phyloP scores from a whole-genome alignment of 1,140 invertebrate genomes.

The Nomia melanderi region DNA sequence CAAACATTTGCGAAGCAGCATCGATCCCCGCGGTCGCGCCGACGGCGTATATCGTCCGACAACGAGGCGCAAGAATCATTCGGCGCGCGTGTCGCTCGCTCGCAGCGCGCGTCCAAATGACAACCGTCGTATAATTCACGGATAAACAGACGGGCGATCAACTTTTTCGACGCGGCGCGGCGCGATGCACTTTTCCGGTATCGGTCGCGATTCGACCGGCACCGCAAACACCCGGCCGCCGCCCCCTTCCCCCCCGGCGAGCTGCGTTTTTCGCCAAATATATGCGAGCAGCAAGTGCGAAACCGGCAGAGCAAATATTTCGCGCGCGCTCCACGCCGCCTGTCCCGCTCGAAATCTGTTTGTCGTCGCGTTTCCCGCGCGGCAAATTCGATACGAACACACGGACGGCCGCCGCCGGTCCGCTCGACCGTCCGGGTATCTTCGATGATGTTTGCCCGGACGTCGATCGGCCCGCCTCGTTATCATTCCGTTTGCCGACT shows the following conservation, averaged over 20 bases:
- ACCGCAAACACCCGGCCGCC: not conserved
- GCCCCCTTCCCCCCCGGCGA: too few species aligned
- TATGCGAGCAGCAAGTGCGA: not conserved
- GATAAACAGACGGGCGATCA: not conserved
- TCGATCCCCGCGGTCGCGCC: not conserved
- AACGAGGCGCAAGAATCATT: not conserved
- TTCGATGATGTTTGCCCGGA: not conserved
- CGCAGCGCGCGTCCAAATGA: not conserved
- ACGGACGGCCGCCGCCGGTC: not conserved
- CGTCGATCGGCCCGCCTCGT: not conserved
- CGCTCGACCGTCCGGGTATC: not conserved
- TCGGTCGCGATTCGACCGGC: not conserved
- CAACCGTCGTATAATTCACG: not conserved
- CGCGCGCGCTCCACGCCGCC: not conserved
- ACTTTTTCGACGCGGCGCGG: not conserved
- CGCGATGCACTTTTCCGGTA: not conserved
- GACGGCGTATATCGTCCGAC: not conserved
- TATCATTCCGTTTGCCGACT: not conserved
- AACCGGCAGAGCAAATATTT: constrained; percentile 1
- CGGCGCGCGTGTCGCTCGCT: not conserved
- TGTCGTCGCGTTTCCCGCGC: not conserved
- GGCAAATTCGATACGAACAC: too few species aligned
- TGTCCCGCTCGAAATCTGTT: constrained; percentile 1
- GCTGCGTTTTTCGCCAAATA: not conserved
- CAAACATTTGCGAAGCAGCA: not conserved